Base-by-base conservation (phyloP, 2,113 vertebrate species). In the Conger conger region DNA sequence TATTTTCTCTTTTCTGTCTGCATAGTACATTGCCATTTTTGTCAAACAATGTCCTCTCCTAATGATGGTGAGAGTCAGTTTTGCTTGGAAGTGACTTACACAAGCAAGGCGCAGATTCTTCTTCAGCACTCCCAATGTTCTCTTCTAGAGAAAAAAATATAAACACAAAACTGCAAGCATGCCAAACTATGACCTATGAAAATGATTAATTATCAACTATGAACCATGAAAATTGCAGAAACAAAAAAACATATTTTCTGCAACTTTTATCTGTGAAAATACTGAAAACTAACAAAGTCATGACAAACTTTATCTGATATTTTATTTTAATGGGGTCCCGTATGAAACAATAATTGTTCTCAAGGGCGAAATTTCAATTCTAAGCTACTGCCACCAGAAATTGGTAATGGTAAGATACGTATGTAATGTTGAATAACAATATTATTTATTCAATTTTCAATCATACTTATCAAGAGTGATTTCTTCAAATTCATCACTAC, bases 31-130 rank as follows among this genome's bases (percentile, higher is more conserved):
- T n/a, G n/a, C 20, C 18, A 60, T 18, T 23, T 60, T 23, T 60
- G 20, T 60, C 57, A 4, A 60, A 60, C 20, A n/a, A 18, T n/a
- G 3, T 33, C 33, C 53, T n/a, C 40, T 42, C 17, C 42, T 8
- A 50, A 20, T 7, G 54, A 84, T 45, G 35, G 18, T 45, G 79
- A 27, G 27, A 76, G 42, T 18, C 63, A 54, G n/a, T 76, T 7
- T 37, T 35, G 54, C 18, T 79, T 76, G 30, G 15, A 60, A 45
- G 38, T 4, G 33, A 94, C 95, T 94, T 91, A 95, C 95, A 15
- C 36, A 92, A 86, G 82, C 95, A 95, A 33, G 91, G 85, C n/a
- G 91, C 88, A 82, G 91, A 90, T 33, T 89, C 88, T 73, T 93
- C 92, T 92, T 95, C 92, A 80, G 94, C 92, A 92, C 68, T 73